A percentile compares a stretch with the other conserved stretches of the same genome.
These are phyloP conservation scores for Eupithecia insigniata DNA, from an alignment of 2,888 invertebrate species.

Conservation along the genomic window DNA sequence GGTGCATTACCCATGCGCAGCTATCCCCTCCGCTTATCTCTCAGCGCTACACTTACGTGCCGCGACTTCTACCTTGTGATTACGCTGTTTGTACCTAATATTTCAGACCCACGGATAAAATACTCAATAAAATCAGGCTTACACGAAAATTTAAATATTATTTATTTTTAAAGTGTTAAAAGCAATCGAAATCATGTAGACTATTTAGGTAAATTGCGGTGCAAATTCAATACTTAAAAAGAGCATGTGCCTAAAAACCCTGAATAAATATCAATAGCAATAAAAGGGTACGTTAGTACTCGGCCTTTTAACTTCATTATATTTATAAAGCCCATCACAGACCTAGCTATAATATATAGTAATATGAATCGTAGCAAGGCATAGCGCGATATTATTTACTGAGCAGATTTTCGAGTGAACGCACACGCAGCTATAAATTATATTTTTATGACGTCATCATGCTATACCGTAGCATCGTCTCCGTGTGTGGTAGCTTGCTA, in stretches of 20 bases:
- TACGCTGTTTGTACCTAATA: background rate
- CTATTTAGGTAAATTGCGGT: slow-evolving; percentile 28
- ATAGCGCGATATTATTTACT: too few relatives aligned
- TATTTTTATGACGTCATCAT: too few relatives aligned
- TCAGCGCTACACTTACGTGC: too few relatives aligned
- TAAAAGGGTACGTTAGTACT: slow-evolving; percentile 15
- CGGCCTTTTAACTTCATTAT: slow-evolving; percentile 33
- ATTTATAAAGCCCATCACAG: too few relatives aligned
- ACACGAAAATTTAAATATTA: slow-evolving; percentile 27
- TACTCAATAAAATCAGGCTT: slow-evolving; percentile 30
- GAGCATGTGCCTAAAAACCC: slow-evolving; percentile 35
- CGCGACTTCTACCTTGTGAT: background rate
- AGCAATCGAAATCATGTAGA: slow-evolving; percentile 32
- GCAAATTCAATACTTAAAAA: slow-evolving; percentile 36
- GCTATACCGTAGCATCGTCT: too few relatives aligned
- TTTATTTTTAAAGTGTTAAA: slow-evolving; percentile 34
- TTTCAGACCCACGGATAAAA: slow-evolving; percentile 24
- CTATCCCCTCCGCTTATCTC: too few relatives aligned
- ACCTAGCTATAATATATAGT: too few relatives aligned
- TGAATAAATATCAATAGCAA: slow-evolving; percentile 25
- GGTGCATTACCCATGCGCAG: too few relatives aligned
- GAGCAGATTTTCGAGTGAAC: too few relatives aligned
- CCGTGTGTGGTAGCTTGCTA: too few relatives aligned
- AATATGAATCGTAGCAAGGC: too few relatives aligned
- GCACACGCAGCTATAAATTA: too few relatives aligned